Evolutionary conservation across 2,888 invertebrate genomes (phyloP).

Genomic region (Tiliacea aurago): DNA sequence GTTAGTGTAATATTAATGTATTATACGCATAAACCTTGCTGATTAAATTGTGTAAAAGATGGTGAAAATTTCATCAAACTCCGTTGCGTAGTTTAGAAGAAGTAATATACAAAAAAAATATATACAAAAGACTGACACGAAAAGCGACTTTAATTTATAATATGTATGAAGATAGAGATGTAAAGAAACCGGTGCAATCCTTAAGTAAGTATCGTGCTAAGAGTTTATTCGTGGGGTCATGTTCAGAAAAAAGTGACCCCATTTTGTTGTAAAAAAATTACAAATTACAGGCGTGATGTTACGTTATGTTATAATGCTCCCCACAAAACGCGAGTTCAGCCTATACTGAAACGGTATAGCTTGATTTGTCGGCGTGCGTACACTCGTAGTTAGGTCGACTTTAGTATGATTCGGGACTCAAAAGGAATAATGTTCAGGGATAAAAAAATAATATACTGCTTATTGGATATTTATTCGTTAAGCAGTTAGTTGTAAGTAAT

Average conservation of each 20-base stretch:
- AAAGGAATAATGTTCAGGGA: conserved; percentile 26
- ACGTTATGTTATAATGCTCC: too few species aligned
- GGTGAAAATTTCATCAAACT: too few species aligned
- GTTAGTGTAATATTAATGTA: too few species aligned
- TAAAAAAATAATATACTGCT: conserved; percentile 36
- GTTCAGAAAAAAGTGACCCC: neutral
- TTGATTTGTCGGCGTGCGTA: neutral
- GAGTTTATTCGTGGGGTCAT: neutral
- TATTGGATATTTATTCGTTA: conserved; percentile 24
- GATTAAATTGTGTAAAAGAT: too few species aligned
- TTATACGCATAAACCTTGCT: too few species aligned
- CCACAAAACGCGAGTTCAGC: neutral
- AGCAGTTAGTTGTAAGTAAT: conserved; percentile 2
- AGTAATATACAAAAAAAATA: too few species aligned
- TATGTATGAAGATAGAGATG: too few species aligned
- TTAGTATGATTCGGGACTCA: conserved; percentile 19
- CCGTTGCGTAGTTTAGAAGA: too few species aligned
- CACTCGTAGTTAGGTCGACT: neutral
- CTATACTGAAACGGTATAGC: neutral
- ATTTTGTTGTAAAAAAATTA: too few species aligned
- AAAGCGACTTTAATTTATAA: too few species aligned
- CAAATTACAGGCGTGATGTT: too few species aligned
- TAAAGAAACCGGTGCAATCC: neutral
- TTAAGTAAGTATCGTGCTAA: neutral
- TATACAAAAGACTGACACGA: too few species aligned